Conservation (phyloP, 2,888 invertebrate genomes). For the Elegia similella region DNA sequence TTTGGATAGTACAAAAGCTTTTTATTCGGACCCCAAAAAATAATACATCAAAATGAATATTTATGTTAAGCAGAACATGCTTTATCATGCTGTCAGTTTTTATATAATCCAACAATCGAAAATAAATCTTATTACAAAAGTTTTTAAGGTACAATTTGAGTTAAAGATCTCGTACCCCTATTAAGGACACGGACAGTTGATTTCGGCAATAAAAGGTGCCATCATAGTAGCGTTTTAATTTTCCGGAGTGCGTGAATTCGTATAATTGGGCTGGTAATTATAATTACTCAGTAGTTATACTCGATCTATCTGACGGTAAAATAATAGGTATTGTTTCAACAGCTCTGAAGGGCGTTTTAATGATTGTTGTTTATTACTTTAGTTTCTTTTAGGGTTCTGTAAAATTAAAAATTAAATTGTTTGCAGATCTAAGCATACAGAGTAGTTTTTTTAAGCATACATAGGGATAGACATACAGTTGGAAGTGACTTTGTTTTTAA, state of each 20-base stretch:
- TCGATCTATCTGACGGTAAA: slow-evolving; percentile 10
- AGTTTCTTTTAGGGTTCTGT: background rate
- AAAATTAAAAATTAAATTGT: background rate
- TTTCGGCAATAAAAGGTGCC: slow-evolving; percentile 22
- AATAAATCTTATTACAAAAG: background rate
- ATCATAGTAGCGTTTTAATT: slow-evolving; percentile 40
- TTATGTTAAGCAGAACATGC: slow-evolving; percentile 28
- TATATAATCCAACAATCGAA: background rate
- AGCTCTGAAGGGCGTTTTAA: slow-evolving; percentile 12
- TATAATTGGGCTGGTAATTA: slow-evolving; percentile 51
- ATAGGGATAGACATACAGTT: too few relatives aligned
- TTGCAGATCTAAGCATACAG: too few relatives aligned
- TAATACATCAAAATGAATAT: slow-evolving; percentile 31
- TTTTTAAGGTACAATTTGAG: background rate
- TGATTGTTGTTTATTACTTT: slow-evolving; percentile 14
- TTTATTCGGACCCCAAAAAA: slow-evolving; percentile 29
- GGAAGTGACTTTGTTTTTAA: too few relatives aligned
- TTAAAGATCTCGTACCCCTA: background rate
- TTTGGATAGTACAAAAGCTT: slow-evolving; percentile 25
- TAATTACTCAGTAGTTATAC: slow-evolving; percentile 40
- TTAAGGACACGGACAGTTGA: slow-evolving; percentile 12
- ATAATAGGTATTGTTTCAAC: slow-evolving; percentile 16
- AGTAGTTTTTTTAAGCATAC: too few relatives aligned
- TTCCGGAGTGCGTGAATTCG: slow-evolving; percentile 41
- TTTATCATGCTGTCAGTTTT: slow-evolving; percentile 23